These are phyloP conservation scores for Melanostoma scalare DNA, from an alignment of 2,888 invertebrate species.

Conservation along the genomic window DNA sequence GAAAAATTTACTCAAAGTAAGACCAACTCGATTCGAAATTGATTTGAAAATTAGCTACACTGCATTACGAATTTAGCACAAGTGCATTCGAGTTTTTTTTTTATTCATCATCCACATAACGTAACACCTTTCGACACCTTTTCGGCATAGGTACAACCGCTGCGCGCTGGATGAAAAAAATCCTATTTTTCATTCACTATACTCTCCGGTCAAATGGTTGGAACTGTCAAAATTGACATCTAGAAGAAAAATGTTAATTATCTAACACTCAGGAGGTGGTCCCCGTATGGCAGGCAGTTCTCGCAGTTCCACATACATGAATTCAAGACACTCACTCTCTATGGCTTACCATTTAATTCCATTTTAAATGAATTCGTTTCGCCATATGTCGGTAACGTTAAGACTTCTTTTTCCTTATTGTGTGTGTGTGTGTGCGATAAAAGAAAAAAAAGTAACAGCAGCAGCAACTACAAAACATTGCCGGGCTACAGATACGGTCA, in stretches of 20 bases:
- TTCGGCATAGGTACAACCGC: conserved; percentile 3
- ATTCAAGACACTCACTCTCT: conserved; percentile 35
- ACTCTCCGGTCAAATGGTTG: conserved; percentile 67
- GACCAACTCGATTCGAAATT: conserved; percentile 46
- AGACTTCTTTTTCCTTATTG: not conserved
- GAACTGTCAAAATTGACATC: conserved; percentile 71
- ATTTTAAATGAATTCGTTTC: conserved; percentile 74
- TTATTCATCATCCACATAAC: conserved; percentile 51
- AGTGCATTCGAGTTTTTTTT: conserved; percentile 59
- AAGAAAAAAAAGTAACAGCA: not conserved
- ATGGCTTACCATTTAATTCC: conserved; percentile 47
- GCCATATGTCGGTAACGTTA: conserved; percentile 69
- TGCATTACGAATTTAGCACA: conserved; percentile 58
- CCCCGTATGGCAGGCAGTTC: conserved; percentile 47
- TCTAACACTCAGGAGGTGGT: conserved; percentile 75
- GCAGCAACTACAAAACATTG: conserved; percentile 41
- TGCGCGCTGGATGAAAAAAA: not conserved
- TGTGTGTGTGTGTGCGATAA: conserved; percentile 45
- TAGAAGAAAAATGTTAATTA: conserved; percentile 75
- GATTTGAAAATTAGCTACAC: conserved; percentile 62
- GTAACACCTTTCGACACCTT: conserved; percentile 59
- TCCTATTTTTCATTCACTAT: conserved; percentile 70
- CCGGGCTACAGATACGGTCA: conserved; percentile 50
- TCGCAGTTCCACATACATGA: conserved; percentile 23
- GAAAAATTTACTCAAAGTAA: too few species aligned